Base-by-base conservation (phyloP, 1,140 invertebrate species). In the Zaprionus gabonicus region DNA sequence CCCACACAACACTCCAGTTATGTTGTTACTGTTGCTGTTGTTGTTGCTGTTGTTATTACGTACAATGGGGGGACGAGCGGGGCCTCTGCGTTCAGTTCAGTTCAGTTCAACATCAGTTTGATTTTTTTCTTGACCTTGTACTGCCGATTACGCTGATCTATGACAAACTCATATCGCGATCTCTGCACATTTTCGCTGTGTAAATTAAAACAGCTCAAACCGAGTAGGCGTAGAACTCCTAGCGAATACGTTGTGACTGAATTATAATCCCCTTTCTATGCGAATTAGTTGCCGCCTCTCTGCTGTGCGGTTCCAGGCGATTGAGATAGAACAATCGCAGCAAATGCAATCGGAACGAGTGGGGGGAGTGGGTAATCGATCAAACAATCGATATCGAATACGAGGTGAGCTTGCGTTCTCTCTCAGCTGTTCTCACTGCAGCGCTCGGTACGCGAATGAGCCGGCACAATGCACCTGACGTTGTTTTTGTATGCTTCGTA, bases 141-240 rank as follows among this genome's bases (percentile, higher is more conserved):
- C 62, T 91, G 91, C 59, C 91, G 91, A 80, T 92, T 92, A 60
- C 88, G 91, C 77, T 91, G 91, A 92, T 92, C 91, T 92, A 93
- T 85, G 81, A 90, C 86, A 80, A 93, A 91, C 80, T 91, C 92
- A 93, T 93, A 93, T 93, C 92, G 87, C 92, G 92, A 93, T 93
- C 92, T 93, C 92, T 93, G 92, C 92, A 93, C 92, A 93, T 93
- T 93, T 92, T 93, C 91, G 86, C 91, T 91, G 83, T 80, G 81
- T 76, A 92, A 88, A 81, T 91, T 82, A 82, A 81, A 84, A 80
- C 77, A 79, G 83, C 86, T 86, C 77, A 82, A 79, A 90, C 83
- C 81, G 71, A 92, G 80, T 79, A 91, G 76, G 64, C 82, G 87
- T 58, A 91, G 79, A 72, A 85, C 91, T 84, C 82, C 82, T 92